Percentiles rank a stretch among this genome's conserved stretches.
phyloP scores from a whole-genome alignment of 2,888 invertebrate species.

The Cataglyphis cursor region DNA sequence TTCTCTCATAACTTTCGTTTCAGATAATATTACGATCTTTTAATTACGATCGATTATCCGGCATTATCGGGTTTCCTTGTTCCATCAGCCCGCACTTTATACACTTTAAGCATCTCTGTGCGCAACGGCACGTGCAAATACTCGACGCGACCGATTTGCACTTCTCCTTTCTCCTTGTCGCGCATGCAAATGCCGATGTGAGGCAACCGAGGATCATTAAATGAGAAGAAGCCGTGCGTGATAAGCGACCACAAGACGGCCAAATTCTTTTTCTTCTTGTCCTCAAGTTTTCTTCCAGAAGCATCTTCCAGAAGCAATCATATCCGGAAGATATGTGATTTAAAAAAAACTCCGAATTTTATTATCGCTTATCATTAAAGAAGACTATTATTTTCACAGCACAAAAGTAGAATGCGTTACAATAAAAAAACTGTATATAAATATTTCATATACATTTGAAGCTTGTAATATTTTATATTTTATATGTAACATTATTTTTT shows the following conservation, averaged over 20 bases:
- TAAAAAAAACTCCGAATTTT: not conserved
- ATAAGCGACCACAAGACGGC: not conserved
- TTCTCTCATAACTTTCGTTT: not conserved
- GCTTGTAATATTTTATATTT: not conserved
- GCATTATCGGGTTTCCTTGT: not conserved
- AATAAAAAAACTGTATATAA: not conserved
- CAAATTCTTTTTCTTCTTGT: not conserved
- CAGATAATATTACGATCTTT: not conserved
- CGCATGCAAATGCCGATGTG: slow-evolving; percentile 38
- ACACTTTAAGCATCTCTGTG: not conserved
- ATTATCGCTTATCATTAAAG: not conserved
- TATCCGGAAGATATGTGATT: not conserved
- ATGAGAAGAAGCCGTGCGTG: slow-evolving; percentile 29
- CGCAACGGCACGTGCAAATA: slow-evolving; percentile 41
- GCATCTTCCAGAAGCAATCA: not conserved
- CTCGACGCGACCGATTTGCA: slow-evolving; percentile 28
- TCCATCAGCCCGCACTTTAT: not conserved
- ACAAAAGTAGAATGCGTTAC: not conserved
- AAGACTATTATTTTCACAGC: not conserved
- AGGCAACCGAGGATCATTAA: slow-evolving; percentile 42
- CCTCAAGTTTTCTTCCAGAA: not conserved
- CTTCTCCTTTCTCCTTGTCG: slow-evolving; percentile 12
- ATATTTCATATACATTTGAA: not conserved
- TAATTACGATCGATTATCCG: slow-evolving; percentile 13
- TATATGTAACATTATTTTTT: not conserved